phyloP scores from a whole-genome alignment of 2,113 vertebrate genomes.

The Pyxicephalus adspersus region DNA sequence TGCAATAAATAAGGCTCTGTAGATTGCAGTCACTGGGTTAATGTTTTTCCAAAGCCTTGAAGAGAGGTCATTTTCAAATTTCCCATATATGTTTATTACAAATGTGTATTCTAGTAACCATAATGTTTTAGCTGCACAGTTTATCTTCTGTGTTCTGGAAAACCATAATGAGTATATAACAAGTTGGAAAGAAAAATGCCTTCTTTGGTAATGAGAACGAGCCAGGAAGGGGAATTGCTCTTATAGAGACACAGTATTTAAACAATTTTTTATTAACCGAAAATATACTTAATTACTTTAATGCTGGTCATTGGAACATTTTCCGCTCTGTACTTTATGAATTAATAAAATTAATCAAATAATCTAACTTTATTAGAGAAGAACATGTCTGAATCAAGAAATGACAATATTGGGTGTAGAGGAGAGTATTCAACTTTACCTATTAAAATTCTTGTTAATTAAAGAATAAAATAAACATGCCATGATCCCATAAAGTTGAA shows the following conservation, averaged over 20 bases:
- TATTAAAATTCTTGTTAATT: too few species aligned
- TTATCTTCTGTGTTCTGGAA: conserved; percentile 41
- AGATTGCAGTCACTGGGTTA: not conserved
- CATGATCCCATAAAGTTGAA: too few species aligned
- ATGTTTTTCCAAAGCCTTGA: conserved; percentile 9
- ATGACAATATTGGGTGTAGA: too few species aligned
- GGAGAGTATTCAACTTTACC: too few species aligned
- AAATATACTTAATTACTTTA: conserved; percentile 39
- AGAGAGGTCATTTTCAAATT: conserved; percentile 23
- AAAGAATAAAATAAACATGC: too few species aligned
- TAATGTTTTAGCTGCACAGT: conserved; percentile 15
- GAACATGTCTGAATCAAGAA: too few species aligned
- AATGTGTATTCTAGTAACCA: conserved; percentile 35
- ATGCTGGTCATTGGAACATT: conserved; percentile 17
- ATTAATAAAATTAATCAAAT: conserved; percentile 3
- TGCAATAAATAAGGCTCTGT: not conserved
- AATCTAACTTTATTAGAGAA: conserved; percentile 20
- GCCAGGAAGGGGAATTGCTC: conserved; percentile 27
- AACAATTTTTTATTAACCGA: conserved; percentile 39
- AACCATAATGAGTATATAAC: conserved; percentile 33
- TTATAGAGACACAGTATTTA: conserved; percentile 17
- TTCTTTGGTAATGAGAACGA: conserved; percentile 17
- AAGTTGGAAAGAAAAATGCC: conserved; percentile 36
- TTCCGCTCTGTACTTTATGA: conserved; percentile 8
- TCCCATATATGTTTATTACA: conserved; percentile 35